Base-by-base conservation (phyloP, 2,888 invertebrate genomes). In the Microctonus hyperodae region DNA sequence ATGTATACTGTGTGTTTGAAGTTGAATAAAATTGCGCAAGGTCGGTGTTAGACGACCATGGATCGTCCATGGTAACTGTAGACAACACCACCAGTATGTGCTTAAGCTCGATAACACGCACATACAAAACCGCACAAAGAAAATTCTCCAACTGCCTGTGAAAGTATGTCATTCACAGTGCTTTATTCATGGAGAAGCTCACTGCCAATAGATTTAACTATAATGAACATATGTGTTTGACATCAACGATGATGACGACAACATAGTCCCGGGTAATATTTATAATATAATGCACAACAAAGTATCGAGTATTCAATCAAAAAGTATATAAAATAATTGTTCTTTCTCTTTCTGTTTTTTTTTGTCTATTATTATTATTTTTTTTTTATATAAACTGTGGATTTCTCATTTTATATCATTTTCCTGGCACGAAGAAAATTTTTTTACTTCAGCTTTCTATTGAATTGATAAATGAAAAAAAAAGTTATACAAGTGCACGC, bases 1-100 rank as follows among this genome's bases (percentile, higher is more conserved):
- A 7, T 28, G 28, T 28, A 7, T 40, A 11, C 10, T 6, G 6
- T 40, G 4, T 40, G 40, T 9, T 53, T 23, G 55, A 16, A 40
- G 44, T 1, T 7, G 35, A 61, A 57, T 66, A 59, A 61, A 59
- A 66, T 69, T 70, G 70, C 70, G 70, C 70, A 70, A 66, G 70
- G 69, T 69, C 70, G 64, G 65, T 69, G 62, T 31, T 13, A 56
- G 28, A 25, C 56, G 57, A 55, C 20, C 65, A 56, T 35, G 58
- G 58, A n/a, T 65, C 60, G 65, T 65, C 70, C 70, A 68, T 70
- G 70, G 70, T 70, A 63, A 70, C 70, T 44, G 68, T 64, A 44
- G n/a, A 58, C 58, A 58, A 58, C 58, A 58, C n/a, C 25, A 28
- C 28, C 28, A 55, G 44, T 25, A 40, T 59, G 59, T 44, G 20